These are phyloP conservation scores for Chondrosia reniformis DNA, from an alignment of 37 sponge, comb jelly and placozoan species.

Conservation along the genomic window DNA sequence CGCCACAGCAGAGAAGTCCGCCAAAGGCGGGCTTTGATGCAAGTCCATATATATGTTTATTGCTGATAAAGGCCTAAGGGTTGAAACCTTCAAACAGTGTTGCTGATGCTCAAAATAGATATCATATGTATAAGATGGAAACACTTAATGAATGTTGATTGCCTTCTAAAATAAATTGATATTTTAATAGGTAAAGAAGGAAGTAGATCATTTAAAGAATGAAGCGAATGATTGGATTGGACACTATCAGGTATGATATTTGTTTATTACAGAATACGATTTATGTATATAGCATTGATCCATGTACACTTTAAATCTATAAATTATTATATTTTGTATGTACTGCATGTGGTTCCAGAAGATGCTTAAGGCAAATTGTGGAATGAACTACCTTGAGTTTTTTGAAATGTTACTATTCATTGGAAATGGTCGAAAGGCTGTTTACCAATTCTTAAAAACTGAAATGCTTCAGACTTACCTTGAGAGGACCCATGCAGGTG, in stretches of 20 bases:
- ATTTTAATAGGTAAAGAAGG: conserved; percentile 33
- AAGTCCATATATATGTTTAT: too few species aligned
- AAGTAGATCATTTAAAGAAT: conserved; percentile 44
- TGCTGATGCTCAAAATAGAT: too few species aligned
- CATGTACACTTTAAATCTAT: background rate
- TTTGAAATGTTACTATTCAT: conserved; percentile 39
- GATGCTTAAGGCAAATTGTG: conserved; percentile 55
- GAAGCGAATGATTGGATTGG: conserved; percentile 67
- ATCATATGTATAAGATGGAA: too few species aligned
- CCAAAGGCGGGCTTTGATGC: too few species aligned
- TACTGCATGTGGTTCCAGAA: conserved; percentile 23
- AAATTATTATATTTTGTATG: background rate
- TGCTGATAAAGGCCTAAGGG: too few species aligned
- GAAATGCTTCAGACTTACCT: too few species aligned
- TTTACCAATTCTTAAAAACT: background rate
- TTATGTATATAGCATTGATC: background rate
- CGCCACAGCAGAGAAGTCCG: too few species aligned
- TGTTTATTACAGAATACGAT: background rate
- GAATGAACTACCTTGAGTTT: conserved; percentile 68
- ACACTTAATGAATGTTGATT: too few species aligned
- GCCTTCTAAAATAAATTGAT: too few species aligned
- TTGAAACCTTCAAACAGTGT: too few species aligned
- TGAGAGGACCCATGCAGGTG: too few species aligned
- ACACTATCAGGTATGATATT: conserved; percentile 74
- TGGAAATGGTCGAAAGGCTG: conserved; percentile 21